Base-by-base conservation (phyloP, 2,113 vertebrate genomes). In the Pangasianodon hypophthalmus region DNA sequence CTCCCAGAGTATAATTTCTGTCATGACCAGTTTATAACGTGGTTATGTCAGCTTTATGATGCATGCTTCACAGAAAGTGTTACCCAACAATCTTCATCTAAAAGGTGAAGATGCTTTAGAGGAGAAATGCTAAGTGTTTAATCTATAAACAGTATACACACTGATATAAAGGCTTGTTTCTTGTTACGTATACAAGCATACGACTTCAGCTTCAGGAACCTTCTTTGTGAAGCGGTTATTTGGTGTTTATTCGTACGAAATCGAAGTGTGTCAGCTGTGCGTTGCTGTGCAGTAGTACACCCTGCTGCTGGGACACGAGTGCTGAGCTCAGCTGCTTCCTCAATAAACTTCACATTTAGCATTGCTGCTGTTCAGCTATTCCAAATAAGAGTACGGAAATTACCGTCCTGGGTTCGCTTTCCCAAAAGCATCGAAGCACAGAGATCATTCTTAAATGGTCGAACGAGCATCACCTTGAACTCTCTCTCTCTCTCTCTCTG, bases 211-310 rank as follows among this genome's bases (percentile, higher is more conserved):
- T 91, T 93, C 81, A 88, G 88, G 85, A 52, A 88, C 90, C 92
- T 91, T 92, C 90, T 90, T 92, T 89, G 89, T 84, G 89, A 89
- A 86, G 88, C 85, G 75, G 85, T 92, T 89, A 60, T 84, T 71
- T 86, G 82, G 73, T 73, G 29, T 44, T 41, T 71, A 44, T n/a
- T n/a, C 5, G 46, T 54, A 71, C 7, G 16, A 54, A 69, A 73
- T 7, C 26, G 48, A 86, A 41, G 41, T 69, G 81, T 8, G 41
- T 64, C 77, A 60, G 86, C 58, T 79, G 54, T 87, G 77, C 71
- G 44, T 80, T 80, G 73, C 56, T 56, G 71, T 81, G 77, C 87
- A 16, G 56, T 81, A 58, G 10, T 46, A 73, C 64, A 62, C 50
- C 50, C 80, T 86, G 48, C 48, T 77, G 56, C 87, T 81, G 62